These are phyloP conservation scores for Radopholus similis DNA, from an alignment of 1,140 invertebrate species.

Conservation along the genomic window DNA sequence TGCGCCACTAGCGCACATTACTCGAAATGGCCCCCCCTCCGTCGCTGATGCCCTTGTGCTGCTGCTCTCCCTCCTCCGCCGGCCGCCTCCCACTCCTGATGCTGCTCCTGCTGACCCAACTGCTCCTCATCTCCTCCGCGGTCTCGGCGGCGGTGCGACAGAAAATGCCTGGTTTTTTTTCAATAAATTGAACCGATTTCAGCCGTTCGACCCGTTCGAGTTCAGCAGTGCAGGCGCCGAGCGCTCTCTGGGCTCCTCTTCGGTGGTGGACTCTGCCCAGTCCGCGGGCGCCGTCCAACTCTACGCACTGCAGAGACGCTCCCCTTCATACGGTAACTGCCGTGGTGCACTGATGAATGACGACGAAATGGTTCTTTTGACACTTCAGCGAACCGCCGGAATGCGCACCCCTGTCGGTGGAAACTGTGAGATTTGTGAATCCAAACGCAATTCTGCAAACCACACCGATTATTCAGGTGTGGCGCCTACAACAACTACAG, in stretches of 20 bases:
- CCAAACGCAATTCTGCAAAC: no score
- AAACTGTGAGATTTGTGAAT: no score
- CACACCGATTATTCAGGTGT: no score
- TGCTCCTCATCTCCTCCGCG: background rate
- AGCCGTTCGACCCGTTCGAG: conserved; percentile 10
- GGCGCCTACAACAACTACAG: conserved; percentile 16
- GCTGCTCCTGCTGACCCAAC: background rate
- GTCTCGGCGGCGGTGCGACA: background rate
- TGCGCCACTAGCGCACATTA: background rate
- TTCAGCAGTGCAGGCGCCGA: background rate
- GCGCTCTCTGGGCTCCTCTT: background rate
- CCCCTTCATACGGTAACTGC: background rate
- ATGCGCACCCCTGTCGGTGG: conserved; percentile 22
- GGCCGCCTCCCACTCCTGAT: background rate
- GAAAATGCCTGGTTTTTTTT: background rate
- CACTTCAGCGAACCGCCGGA: conserved; percentile 15
- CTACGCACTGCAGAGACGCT: background rate
- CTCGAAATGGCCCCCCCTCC: background rate
- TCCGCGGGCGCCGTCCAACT: background rate
- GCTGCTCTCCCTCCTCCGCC: background rate
- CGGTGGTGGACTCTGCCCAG: background rate
- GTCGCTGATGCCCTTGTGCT: background rate
- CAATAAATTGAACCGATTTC: background rate
- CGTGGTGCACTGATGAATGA: background rate
- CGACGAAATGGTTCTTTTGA: background rate